Percentiles rank a stretch among this genome's conserved stretches.
Conservation (phyloP, 1,140 invertebrate genomes). For the Aphaenogaster floridana region DNA sequence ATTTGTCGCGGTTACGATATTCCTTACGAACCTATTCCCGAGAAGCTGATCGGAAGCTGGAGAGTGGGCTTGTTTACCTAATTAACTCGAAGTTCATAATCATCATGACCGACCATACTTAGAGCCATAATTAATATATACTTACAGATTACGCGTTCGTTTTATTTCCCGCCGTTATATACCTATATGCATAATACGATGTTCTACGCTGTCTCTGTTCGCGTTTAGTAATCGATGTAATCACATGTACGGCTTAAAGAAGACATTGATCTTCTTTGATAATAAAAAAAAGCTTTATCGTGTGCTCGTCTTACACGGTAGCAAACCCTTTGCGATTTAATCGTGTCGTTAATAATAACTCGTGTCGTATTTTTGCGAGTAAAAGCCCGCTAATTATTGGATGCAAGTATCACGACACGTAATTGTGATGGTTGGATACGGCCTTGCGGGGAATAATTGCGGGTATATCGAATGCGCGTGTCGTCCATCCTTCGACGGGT, state of each 20-base stretch:
- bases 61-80: background rate
- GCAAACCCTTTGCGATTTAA: constrained; percentile 34
- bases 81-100: constrained; percentile 15
- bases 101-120: background rate
- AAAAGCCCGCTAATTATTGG: constrained; percentile 48
- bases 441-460: constrained; percentile 43
- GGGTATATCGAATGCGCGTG: constrained; percentile 30
- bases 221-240: constrained; percentile 7
- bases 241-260: constrained; percentile 35
- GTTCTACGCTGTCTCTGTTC: background rate
- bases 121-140: background rate
- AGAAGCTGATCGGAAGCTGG: background rate
- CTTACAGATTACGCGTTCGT: background rate
- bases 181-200: background rate
- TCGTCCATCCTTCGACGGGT: constrained; percentile 11
- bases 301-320: constrained; percentile 41
- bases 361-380: constrained; percentile 22
- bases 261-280: constrained; percentile 41
- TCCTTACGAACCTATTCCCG: background rate
- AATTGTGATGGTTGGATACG: constrained; percentile 40
- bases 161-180: background rate
- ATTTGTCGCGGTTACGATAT: background rate
- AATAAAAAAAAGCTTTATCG: constrained; percentile 24
- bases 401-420: constrained; percentile 24
- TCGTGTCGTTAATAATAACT: constrained; percentile 55